Evolutionary conservation across 2,797 vertebrate genomes (phyloP).

Genomic region (Channallabes apus): DNA sequence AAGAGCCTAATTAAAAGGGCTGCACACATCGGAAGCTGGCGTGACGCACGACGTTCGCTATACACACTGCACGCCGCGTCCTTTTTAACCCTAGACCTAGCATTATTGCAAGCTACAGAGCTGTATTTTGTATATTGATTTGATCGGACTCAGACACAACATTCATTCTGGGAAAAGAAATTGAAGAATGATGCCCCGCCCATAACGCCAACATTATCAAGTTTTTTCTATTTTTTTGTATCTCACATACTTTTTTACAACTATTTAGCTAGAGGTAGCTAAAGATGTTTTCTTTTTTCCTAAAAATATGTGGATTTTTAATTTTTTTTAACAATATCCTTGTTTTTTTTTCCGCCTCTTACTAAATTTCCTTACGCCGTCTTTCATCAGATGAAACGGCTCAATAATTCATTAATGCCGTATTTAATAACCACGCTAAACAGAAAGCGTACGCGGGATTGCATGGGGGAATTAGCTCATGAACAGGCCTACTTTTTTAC

Average conservation of each 20-base stretch:
- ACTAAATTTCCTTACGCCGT: neutral
- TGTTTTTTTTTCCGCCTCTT: neutral
- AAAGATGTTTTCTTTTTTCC: neutral
- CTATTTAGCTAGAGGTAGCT: neutral
- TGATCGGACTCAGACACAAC: neutral
- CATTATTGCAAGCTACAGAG: neutral
- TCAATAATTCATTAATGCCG: neutral
- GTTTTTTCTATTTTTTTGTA: too few species aligned
- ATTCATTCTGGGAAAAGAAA: neutral
- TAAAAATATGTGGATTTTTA: neutral
- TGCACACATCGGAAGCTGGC: conserved; percentile 1
- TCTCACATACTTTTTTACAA: neutral
- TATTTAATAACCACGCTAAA: neutral
- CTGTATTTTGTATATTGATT: neutral
- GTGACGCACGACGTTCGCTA: neutral
- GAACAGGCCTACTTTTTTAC: neutral
- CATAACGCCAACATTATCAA: neutral
- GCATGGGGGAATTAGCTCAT: neutral
- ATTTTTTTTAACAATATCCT: neutral
- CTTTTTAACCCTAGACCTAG: neutral
- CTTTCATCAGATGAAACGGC: neutral
- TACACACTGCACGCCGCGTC: neutral
- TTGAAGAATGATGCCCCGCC: neutral
- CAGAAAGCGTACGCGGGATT: too few species aligned
- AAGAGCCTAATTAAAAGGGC: conserved; percentile 35